phyloP scores from a whole-genome alignment of 2,113 vertebrate species.

The Phrynosoma blainvillii region DNA sequence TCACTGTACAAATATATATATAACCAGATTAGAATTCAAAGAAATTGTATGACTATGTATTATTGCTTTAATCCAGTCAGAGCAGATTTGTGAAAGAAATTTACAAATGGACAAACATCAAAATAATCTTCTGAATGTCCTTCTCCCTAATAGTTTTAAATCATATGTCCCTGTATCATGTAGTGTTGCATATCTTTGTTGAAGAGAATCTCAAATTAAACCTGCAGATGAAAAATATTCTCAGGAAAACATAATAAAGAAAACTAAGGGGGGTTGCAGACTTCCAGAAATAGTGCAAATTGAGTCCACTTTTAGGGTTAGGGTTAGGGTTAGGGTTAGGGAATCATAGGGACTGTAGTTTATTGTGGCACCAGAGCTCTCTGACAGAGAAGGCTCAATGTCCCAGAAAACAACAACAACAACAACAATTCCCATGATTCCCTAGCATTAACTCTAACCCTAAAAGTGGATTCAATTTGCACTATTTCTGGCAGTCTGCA shows the following conservation, averaged over 20 bases:
- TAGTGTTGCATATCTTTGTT: slow-evolving; percentile 30
- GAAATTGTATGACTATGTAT: slow-evolving; percentile 25
- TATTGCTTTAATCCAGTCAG: slow-evolving; percentile 42
- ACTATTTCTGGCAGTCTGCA: too few species aligned
- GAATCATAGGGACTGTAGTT: too few species aligned
- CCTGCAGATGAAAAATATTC: slow-evolving; percentile 50
- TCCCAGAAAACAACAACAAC: too few species aligned
- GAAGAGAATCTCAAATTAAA: slow-evolving; percentile 64
- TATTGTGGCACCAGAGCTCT: too few species aligned
- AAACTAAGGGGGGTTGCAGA: too few species aligned
- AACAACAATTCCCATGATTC: too few species aligned
- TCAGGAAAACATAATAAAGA: slow-evolving; percentile 56
- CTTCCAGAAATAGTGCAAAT: too few species aligned
- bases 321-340: too few species aligned
- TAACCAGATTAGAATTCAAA: slow-evolving; percentile 54
- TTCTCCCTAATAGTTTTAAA: slow-evolving; percentile 40
- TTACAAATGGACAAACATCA: slow-evolving; percentile 38
- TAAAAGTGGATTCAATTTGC: too few species aligned
- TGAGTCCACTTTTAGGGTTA: too few species aligned
- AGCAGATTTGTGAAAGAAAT: slow-evolving; percentile 56
- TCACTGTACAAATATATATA: slow-evolving; percentile 17
- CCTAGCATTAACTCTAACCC: too few species aligned
- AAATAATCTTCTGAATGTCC: slow-evolving; percentile 49
- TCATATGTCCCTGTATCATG: slow-evolving; percentile 22
- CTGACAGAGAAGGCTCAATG: too few species aligned